Conservation (phyloP, 2,797 vertebrate genomes). For the Spinus pinus region DNA sequence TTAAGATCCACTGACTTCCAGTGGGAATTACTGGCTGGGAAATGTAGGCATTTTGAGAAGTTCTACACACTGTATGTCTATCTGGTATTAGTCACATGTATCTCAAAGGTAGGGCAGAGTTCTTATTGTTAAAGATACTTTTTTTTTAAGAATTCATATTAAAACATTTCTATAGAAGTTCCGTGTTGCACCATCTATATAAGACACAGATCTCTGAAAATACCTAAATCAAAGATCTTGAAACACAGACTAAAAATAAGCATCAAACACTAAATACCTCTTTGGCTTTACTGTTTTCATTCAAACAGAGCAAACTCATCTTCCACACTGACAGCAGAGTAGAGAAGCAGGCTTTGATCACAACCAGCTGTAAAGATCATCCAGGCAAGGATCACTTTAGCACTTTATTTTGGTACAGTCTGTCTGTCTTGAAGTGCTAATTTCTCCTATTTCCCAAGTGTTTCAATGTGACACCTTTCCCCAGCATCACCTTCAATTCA, state of each 20-base stretch:
- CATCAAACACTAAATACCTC: not conserved
- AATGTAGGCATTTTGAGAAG: not conserved
- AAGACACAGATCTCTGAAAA: not conserved
- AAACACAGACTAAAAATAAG: constrained; percentile 4
- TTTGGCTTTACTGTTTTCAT: not conserved
- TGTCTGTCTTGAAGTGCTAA: not conserved
- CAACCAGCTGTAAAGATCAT: not conserved
- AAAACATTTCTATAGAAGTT: not conserved
- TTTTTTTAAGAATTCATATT: not conserved
- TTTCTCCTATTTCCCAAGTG: not conserved
- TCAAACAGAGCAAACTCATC: not conserved
- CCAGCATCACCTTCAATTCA: not conserved
- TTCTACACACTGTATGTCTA: not conserved
- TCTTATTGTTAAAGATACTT: not conserved
- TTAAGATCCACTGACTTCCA: not conserved
- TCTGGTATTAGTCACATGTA: not conserved
- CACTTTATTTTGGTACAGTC: not conserved
- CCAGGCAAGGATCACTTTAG: not conserved
- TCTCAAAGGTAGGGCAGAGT: not conserved
- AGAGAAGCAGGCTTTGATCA: not conserved
- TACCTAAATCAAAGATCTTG: not conserved
- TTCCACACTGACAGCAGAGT: not conserved
- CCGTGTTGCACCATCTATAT: not conserved
- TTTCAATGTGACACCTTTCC: not conserved
- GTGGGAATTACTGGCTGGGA: not conserved